A percentile compares a stretch with the other conserved stretches of the same genome.
Conservation (phyloP, 2,888 invertebrate species). For the Watsonalla cultraria region DNA sequence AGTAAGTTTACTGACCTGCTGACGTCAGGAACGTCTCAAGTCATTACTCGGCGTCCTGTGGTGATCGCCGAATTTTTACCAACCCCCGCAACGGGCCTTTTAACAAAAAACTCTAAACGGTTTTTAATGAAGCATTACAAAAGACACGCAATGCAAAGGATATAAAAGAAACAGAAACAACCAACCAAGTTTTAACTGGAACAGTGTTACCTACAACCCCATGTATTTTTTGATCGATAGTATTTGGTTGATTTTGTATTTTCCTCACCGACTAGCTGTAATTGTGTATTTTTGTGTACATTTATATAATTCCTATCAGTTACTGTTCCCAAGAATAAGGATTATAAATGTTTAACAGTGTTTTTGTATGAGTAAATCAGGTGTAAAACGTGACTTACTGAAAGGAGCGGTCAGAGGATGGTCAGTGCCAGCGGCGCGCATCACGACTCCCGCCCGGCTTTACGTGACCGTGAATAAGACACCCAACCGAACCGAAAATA, state of each 20-base stretch:
- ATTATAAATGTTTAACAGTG: background rate
- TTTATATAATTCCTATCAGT: background rate
- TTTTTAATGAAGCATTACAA: constrained; percentile 37
- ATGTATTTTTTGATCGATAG: too few species aligned
- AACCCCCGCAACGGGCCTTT: constrained; percentile 29
- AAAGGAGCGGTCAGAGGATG: constrained; percentile 15
- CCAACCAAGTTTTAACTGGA: too few species aligned
- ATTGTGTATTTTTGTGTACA: background rate
- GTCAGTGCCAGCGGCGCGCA: constrained; percentile 17
- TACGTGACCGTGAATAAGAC: constrained; percentile 38
- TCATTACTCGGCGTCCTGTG: constrained; percentile 55
- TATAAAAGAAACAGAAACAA: constrained; percentile 6
- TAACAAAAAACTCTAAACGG: constrained; percentile 39
- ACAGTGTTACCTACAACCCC: too few species aligned
- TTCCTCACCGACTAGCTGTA: background rate
- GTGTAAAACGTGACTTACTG: constrained; percentile 20
- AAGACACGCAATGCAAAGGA: constrained; percentile 18
- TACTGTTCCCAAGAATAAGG: background rate
- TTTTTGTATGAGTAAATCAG: constrained; percentile 8
- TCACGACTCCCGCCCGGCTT: constrained; percentile 23
- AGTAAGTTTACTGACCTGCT: constrained; percentile 51
- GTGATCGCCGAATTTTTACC: constrained; percentile 35
- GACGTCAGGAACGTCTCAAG: constrained; percentile 36
- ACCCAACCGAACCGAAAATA: constrained; percentile 9
- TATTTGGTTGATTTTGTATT: too few species aligned